A percentile compares a stretch with the other conserved stretches of the same genome.
Conservation (phyloP, 2,797 vertebrate species). For the Myoxocephalus aenaeus region DNA sequence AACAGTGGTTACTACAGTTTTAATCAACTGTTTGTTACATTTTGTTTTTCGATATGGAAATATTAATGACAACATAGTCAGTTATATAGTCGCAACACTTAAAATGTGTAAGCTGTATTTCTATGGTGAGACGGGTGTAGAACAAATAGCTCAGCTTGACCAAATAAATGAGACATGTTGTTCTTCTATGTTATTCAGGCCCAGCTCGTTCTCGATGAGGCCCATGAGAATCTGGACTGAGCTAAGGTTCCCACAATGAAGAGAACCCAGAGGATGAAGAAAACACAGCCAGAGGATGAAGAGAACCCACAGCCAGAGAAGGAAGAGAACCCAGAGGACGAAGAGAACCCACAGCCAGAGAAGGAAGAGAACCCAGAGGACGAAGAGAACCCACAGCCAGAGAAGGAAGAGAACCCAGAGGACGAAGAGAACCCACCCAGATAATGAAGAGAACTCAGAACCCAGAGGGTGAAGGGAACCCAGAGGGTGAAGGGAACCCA, state of each 20-base stretch:
- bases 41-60: not conserved
- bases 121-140: not conserved
- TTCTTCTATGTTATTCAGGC: not conserved
- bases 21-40: too few relatives aligned
- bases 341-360: too few relatives aligned
- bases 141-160: not conserved
- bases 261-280: not conserved
- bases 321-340: too few relatives aligned
- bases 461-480: too few relatives aligned
- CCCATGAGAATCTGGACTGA: not conserved
- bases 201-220: not conserved
- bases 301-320: too few relatives aligned
- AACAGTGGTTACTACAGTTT: too few relatives aligned
- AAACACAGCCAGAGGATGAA: not conserved
- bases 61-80: not conserved
- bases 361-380: too few relatives aligned
- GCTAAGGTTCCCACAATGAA: not conserved
- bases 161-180: not conserved
- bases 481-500: too few relatives aligned
- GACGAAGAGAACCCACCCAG: too few relatives aligned
- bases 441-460: too few relatives aligned
- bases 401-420: too few relatives aligned
- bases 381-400: too few relatives aligned
- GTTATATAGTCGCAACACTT: not conserved
- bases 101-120: not conserved